Evolutionary conservation across 1,140 invertebrate genomes (phyloP).

Genomic region (Galendromus occidentalis): DNA sequence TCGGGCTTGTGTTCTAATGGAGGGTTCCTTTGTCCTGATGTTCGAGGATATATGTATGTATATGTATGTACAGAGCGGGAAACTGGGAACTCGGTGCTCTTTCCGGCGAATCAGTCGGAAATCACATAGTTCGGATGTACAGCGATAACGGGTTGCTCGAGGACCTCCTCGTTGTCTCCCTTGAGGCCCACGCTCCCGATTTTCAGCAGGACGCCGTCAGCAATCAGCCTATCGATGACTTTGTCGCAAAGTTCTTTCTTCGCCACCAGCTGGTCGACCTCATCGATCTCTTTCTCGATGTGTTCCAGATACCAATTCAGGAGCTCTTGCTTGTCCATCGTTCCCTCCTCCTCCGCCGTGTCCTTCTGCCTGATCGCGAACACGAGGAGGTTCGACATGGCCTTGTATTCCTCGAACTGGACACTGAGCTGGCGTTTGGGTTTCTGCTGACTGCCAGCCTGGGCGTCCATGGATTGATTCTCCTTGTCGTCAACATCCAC

Average conservation of each 20-base stretch:
- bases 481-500: constrained; percentile 13
- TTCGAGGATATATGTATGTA: too few relatives aligned
- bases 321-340: constrained; percentile 57
- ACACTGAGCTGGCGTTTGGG: constrained; percentile 65
- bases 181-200: constrained; percentile 31
- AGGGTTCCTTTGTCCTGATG: too few relatives aligned
- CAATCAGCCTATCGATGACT: constrained; percentile 76
- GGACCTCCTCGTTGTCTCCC: constrained; percentile 35
- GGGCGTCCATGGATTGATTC: constrained; percentile 7
- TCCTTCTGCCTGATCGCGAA: constrained; percentile 66
- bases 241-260: constrained; percentile 80
- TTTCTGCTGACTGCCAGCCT: constrained; percentile 14
- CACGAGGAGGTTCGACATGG: constrained; percentile 72
- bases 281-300: constrained; percentile 65
- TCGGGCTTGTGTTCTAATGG: too few relatives aligned
- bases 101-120: constrained; percentile 29
- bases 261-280: constrained; percentile 71
- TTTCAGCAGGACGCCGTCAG: constrained; percentile 28
- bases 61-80: too few relatives aligned
- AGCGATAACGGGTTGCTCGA: constrained; percentile 67
- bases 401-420: constrained; percentile 86
- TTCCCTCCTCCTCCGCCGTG: constrained; percentile 41
- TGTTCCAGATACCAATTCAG: constrained; percentile 78
- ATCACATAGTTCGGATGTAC: constrained; percentile 90
- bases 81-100: constrained; percentile 17